phyloP scores from a whole-genome alignment of 2,113 vertebrate genomes.

The Tragelaphus imberbis region DNA sequence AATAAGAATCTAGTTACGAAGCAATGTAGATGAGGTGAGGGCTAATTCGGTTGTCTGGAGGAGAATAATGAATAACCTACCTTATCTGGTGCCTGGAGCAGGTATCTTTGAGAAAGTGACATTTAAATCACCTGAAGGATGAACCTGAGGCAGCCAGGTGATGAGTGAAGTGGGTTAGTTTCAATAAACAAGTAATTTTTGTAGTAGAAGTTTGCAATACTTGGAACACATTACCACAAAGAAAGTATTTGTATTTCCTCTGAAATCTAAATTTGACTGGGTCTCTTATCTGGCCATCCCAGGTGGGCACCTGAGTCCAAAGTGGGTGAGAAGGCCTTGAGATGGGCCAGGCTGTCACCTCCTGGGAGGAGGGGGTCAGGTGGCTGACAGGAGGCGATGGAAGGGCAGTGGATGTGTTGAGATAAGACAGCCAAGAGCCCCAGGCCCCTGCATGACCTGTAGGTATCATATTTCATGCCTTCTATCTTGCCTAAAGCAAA shows the following conservation, averaged over 20 bases:
- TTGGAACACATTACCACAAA: background rate
- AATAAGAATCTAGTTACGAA: background rate
- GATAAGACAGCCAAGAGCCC: background rate
- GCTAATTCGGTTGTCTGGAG: background rate
- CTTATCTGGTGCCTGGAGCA: background rate
- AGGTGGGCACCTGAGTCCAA: background rate
- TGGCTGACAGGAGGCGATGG: accelerated
- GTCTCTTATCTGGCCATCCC: background rate
- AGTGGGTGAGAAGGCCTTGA: background rate
- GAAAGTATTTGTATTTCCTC: background rate
- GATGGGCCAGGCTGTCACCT: too few species aligned
- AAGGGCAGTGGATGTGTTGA: background rate
- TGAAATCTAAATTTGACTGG: background rate
- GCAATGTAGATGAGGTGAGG: background rate
- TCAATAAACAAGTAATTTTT: background rate
- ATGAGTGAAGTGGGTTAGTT: background rate
- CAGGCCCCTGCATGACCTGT: background rate
- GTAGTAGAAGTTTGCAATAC: background rate
- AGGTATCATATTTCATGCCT: background rate
- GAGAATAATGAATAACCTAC: background rate
- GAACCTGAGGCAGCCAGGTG: background rate
- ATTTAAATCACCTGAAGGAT: background rate
- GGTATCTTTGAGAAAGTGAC: background rate
- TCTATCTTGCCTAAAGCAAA: background rate
- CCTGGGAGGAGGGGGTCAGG: background rate